Evolutionary conservation across 1,140 invertebrate species (phyloP), one percentile per base, ranked within the genome.

Genomic region (Heterodera schachtii): DNA sequence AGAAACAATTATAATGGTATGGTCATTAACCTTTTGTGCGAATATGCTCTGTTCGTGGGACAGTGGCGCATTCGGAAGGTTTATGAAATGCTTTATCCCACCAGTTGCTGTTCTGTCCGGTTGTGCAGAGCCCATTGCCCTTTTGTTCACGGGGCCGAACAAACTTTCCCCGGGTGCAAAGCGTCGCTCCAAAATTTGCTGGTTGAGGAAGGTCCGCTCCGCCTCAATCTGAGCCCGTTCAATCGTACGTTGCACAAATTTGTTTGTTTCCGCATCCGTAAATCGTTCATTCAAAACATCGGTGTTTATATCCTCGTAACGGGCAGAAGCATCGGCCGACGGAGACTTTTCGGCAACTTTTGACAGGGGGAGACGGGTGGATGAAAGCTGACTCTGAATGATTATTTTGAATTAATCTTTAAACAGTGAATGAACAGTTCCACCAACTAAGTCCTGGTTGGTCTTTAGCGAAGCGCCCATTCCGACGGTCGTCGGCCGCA

Each of bases 171-270:
- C n/a, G 13, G 47, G 19, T n/a, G 83, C 9, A 43, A 66, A n/a
- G 41, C 19, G 46, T 52, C 73, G 71, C n/a, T 86, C 86, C 8
- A 87, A 74, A n/a, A 86, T 70, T 67, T 86, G 86, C 73, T 86
- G 85, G 60, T 86, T 86, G 11, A 86, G 41, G 49, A 86, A 86
- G 41, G 79, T 75, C 31, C 85, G 78, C 74, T 86, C 86, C 13
- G 85, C 79, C 75, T 87, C 85, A 4, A 86, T 67, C 16, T 79
- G 73, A 13, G 85, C 82, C 57, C 86, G 41, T 67, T 87, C 82
- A 49, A 82, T 60, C 19, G 82, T 31, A 21, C 60, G 75, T 52
- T 83, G 43, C 7, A 86, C 82, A 64, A 83, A 86, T n/a, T 73
- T 71, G n/a, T 87, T 75, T 44, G 80, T 73, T 66, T 83, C 82